Base-by-base conservation (phyloP, 2,797 vertebrate genomes). In the Gymnodraco acuticeps region DNA sequence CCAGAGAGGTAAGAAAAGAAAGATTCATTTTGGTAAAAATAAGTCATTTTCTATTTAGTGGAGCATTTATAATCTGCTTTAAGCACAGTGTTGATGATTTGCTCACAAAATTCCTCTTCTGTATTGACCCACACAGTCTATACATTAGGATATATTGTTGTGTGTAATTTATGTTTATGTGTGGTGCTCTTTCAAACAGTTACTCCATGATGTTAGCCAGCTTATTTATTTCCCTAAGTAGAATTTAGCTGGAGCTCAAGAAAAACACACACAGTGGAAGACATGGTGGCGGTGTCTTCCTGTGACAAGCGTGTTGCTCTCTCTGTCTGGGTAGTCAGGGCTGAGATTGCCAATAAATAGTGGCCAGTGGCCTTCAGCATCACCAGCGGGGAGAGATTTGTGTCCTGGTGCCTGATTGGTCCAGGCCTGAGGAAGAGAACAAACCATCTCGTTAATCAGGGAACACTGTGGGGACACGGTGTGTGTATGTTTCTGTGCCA, bases 341-440 rank as follows among this genome's bases (percentile, higher is more conserved):
- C 80, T 81, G 87, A 94, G 90, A 94, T 93, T 95, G 93, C 85
- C 88, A 93, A 94, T 95, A 94, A 95, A 94, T 93, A 92, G 88
- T 90, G 89, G 81, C 89, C 85, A 73, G 90, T 90, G 92, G 92
- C 92, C 92, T 94, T 93, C 91, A 89, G 86, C 86, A 77, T 89
- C 88, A 84, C 86, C 88, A 86, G 85, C 81, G 19, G 91, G 84
- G 82, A 75, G 85, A 92, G 92, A 94, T 93, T 92, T 93, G 93
- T 93, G 92, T 93, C 85, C 88, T 88, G 69, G 8, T 66, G 74
- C 38, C 80, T 88, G 91, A 93, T 93, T 93, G 92, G 92, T 83
- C 80, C 59, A 75, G 59, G 75, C 84, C 70, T 27, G 81, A 89
- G 89, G 86, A 92, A 82, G 88, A 90, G 88, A 91, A 91, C 86